A percentile compares a stretch with the other conserved stretches of the same genome.
Evolutionary conservation across 2,797 vertebrate species (phyloP).

Genomic region (Rhyacichthys aspro): DNA sequence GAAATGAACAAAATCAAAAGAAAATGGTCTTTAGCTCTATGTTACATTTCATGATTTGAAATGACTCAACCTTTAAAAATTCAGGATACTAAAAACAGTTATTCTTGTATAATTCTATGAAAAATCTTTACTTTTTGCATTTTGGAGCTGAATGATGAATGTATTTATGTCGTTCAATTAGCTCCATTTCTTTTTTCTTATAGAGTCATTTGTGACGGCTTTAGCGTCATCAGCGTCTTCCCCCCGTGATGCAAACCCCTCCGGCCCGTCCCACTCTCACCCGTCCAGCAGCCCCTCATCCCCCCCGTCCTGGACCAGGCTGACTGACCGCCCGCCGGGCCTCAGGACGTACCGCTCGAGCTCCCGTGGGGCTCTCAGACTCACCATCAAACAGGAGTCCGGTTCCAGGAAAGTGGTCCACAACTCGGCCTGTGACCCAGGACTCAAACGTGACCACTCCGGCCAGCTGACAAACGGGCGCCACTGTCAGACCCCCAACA

Average conservation of each 20-base stretch:
- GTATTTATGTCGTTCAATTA: no score
- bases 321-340: constrained; percentile 79
- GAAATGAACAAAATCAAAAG: no score
- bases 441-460: constrained; percentile 71
- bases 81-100: no score
- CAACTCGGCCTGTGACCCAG: constrained; percentile 75
- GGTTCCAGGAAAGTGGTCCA: constrained; percentile 82
- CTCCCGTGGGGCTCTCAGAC: constrained; percentile 78
- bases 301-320: constrained; percentile 76
- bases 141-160: no score
- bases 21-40: no score
- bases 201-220: constrained; percentile 76
- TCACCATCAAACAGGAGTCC: constrained; percentile 86
- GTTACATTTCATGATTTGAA: no score
- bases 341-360: constrained; percentile 85
- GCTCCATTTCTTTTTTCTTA: constrained; percentile 10
- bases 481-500: constrained; percentile 43
- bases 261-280: constrained; percentile 36
- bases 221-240: constrained; percentile 66
- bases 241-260: constrained; percentile 38
- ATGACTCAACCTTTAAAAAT: no score
- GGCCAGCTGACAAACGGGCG: constrained; percentile 73
- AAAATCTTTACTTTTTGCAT: no score
- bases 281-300: constrained; percentile 71
- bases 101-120: no score